These are phyloP conservation scores for Phoenicopterus ruber DNA, from an alignment of 2,113 vertebrate genomes.

Conservation along the genomic window DNA sequence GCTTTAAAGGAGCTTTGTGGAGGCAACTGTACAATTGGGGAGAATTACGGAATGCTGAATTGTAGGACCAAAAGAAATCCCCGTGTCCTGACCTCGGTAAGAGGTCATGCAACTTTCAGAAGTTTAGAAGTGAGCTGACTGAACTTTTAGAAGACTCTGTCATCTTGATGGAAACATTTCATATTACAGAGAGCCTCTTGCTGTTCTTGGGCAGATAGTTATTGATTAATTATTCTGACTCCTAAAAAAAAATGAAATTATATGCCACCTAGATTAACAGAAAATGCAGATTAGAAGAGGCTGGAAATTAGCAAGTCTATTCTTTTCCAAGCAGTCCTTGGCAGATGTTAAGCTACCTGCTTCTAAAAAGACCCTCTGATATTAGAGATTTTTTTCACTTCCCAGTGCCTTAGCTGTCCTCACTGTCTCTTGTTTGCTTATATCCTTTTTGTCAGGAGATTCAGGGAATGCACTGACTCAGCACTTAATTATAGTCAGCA, in stretches of 20 bases:
- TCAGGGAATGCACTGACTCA: background rate
- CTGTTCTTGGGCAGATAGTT: background rate
- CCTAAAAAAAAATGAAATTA: background rate
- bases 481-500: background rate
- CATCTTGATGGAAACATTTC: background rate
- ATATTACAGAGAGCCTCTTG: background rate
- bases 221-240: background rate
- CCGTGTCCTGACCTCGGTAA: rapidly evolving
- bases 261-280: background rate
- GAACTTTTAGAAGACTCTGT: background rate
- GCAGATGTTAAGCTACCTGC: background rate
- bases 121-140: background rate
- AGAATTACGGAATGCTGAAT: background rate
- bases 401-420: background rate
- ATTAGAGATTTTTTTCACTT: background rate
- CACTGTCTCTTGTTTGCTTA: background rate
- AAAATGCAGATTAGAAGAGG: background rate
- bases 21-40: background rate
- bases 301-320: background rate
- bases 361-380: background rate
- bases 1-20: background rate
- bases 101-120: background rate
- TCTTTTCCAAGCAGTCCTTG: background rate
- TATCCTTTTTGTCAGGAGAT: background rate
- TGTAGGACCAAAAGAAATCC: background rate